These are phyloP conservation scores for Pelagia noctiluca DNA, from an alignment of 30 jellyfish, hydroid and myxozoan genomes.

Conservation along the genomic window DNA sequence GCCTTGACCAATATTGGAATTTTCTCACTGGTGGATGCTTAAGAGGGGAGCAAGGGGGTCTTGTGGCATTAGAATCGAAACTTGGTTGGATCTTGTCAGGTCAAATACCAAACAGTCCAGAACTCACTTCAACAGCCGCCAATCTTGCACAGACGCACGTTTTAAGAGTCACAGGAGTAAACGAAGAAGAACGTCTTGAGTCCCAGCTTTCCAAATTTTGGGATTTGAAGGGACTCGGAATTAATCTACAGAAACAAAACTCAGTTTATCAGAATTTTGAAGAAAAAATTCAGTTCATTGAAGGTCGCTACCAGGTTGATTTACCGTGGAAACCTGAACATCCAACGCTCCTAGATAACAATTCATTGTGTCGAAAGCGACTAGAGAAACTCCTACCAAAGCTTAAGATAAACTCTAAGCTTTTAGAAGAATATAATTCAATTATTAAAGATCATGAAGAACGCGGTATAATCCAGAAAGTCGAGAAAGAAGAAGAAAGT, in stretches of 20 bases:
- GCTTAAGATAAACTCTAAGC: constrained; percentile 6
- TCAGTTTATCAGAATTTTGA: constrained; percentile 19
- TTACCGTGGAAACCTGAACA: constrained; percentile 47
- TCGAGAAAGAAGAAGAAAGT: constrained; percentile 1
- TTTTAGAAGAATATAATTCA: background rate
- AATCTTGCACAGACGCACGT: background rate
- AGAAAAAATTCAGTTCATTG: constrained; percentile 15
- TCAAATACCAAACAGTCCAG: background rate
- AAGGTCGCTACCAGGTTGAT: constrained; percentile 34
- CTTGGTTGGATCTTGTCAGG: background rate
- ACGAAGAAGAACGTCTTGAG: background rate
- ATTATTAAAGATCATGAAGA: background rate
- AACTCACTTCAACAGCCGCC: background rate
- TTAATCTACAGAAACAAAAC: background rate
- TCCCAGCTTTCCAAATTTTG: background rate
- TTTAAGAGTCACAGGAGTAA: background rate
- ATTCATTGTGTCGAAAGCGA: background rate
- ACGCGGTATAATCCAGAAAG: constrained; percentile 46
- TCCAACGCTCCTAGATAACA: constrained; percentile 28
- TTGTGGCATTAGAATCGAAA: background rate
- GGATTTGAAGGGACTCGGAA: constrained; percentile 42
- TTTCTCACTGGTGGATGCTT: background rate
- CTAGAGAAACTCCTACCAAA: background rate
- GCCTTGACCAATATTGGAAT: background rate
- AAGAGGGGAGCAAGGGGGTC: background rate